Base-by-base conservation (phyloP, 37 sponge, comb jelly and placozoan genomes). In the Bolinopsis microptera region DNA sequence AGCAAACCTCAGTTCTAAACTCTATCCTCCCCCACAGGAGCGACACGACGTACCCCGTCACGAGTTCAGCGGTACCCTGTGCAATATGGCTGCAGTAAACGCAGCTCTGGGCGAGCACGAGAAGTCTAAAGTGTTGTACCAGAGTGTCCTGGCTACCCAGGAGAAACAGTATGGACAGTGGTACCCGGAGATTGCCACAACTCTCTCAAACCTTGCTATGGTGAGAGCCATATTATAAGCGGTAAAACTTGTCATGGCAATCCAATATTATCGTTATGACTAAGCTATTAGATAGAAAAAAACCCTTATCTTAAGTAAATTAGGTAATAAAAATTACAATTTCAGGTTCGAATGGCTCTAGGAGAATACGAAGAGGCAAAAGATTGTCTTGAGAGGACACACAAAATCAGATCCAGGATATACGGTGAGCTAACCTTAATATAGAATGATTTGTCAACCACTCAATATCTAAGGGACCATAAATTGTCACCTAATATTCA, bases 141-240 rank as follows among this genome's bases (percentile, higher is more conserved):
- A 86, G 90, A 86, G 90, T 38, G 90, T 86, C 30, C 90, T 86
- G 41, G 26, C 30, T 26, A 28, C 32, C 27, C 41, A 86, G 90
- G 90, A 86, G 90, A 86, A 40, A 34, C 32, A 33, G 90, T 86
- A 86, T 38, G 90, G 90, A 41, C 61, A 41, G 90, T 86, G 90
- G 90, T 41, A 86, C 61, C 90, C 90, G 16, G 90, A 86, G 61
- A 86, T 86, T 8, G 90, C 90, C 25, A 86, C 90, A 8, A 86
- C 90, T 34, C 90, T 86, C 27, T 86, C 90, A 86, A 86, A 86
- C 61, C 26, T 86, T 38, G 90, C 90, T 34, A 86, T 86, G 90
- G 90, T 86, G 30, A 86, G 90, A 13, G 61, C n/a, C n/a, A n/a
- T n/a, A n/a, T n/a, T n/a, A n/a, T n/a, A n/a, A n/a, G n/a, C n/a